phyloP scores from a whole-genome alignment of 2,113 vertebrate species.

The Upupa epops region DNA sequence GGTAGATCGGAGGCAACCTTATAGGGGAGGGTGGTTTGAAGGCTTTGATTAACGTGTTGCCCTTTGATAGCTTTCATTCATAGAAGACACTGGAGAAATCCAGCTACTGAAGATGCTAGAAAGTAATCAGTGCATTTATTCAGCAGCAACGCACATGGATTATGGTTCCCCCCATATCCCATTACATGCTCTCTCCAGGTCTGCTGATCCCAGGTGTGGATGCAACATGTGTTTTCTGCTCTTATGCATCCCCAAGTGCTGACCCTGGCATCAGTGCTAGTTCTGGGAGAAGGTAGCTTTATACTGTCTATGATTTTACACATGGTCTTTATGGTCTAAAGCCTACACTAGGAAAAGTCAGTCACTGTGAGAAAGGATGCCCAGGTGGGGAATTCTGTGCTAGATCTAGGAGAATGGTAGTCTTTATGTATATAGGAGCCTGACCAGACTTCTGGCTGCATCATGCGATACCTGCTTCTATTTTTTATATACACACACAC shows the following conservation, averaged over 20 bases:
- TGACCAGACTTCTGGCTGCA: conserved; percentile 70
- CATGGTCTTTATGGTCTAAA: background rate
- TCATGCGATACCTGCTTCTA: background rate
- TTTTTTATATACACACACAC: background rate
- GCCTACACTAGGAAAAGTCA: background rate
- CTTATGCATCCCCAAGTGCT: background rate
- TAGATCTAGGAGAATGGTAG: background rate
- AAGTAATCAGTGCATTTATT: background rate
- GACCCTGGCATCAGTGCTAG: background rate
- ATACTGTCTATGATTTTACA: background rate
- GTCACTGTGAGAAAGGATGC: background rate
- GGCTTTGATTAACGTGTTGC: background rate
- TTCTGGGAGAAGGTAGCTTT: background rate
- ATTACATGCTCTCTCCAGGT: background rate
- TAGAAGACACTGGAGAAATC: background rate
- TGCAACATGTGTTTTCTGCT: background rate
- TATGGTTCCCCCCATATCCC: background rate
- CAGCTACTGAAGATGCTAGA: background rate
- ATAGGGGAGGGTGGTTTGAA: background rate
- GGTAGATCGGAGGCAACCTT: background rate
- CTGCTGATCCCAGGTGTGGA: background rate
- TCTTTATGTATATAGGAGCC: background rate
- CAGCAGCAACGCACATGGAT: background rate
- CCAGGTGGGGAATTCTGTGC: background rate
- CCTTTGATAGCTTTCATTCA: background rate